Evolutionary conservation across 2,888 invertebrate species (phyloP), one percentile per base, ranked within the genome.

Genomic region (Polia nebulosa): DNA sequence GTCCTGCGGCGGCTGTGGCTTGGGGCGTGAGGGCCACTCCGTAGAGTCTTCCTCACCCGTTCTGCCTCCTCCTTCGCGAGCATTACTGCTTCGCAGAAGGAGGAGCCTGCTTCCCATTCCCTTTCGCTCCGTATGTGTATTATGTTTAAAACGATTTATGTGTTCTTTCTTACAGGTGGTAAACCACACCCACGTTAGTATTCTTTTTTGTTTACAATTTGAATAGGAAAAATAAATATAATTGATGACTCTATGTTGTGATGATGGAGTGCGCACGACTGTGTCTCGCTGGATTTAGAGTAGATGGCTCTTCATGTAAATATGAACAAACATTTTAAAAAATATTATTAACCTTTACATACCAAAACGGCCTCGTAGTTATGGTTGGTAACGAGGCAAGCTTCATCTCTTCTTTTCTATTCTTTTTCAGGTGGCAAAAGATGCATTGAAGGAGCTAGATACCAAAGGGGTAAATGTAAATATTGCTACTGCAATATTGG

Each of bases 401-500:
- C 5, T 41, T 41, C 7, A 41, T n/a, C 5, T 41, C 6, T 17
- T 17, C 0, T 15, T 5, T 29, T 5, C 39, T 41, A 2, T n/a
- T 41, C 7, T n/a, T n/a, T 49, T 52, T 15, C 20, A 52, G 52
- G 3, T 1, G 20, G 20, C 13, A 11, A 1, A 20, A 51, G 1
- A 52, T 52, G 52, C 32, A 32, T 52, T 13, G 13, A 13, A 32
- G 52, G 52, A 52, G 32, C 52, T 32, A 52, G 52, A 32, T 52
- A 52, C 52, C 52, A 52, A 52, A 52, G 52, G 20, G 52, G 52
- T 13, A 52, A 52, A 52, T 52, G 52, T 15, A 52, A 52, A 52
- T 52, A 52, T 34, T 52, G 52, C 32, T 52, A 52, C n/a, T 52
- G 52, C 20, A 52, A 52, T 20, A 3, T 52, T 1, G 52, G 52